phyloP scores from a whole-genome alignment of 2,797 vertebrate species.

The Mallotus villosus region DNA sequence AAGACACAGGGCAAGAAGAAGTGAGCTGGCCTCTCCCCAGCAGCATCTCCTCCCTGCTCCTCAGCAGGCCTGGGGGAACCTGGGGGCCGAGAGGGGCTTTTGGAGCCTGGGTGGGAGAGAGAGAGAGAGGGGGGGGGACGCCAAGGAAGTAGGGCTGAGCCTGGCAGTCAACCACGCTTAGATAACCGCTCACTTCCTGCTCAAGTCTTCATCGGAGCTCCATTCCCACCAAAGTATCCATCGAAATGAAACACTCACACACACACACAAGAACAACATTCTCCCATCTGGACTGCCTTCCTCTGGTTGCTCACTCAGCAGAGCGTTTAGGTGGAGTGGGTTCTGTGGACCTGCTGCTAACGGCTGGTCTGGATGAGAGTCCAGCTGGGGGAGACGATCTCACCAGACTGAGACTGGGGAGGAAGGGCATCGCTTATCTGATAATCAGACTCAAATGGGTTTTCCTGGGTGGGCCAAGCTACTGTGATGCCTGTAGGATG shows the following conservation, averaged over 20 bases:
- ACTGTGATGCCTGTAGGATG: constrained; percentile 5
- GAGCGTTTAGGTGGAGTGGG: constrained; percentile 29
- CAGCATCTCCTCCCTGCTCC: constrained; percentile 71
- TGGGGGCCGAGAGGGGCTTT: constrained; percentile 50
- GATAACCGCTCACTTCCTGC: constrained; percentile 64
- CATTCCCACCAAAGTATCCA: constrained; percentile 57
- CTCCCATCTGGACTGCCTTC: constrained; percentile 43
- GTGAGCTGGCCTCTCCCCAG: constrained; percentile 53
- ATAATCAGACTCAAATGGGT: constrained; percentile 1
- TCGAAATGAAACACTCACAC: constrained; percentile 37
- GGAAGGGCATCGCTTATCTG: constrained; percentile 1
- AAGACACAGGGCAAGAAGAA: constrained; percentile 44
- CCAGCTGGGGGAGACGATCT: constrained; percentile 26
- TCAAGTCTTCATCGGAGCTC: constrained; percentile 46
- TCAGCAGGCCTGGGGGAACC: constrained; percentile 49
- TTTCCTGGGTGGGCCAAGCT: constrained; percentile 5
- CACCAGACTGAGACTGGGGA: constrained; percentile 14
- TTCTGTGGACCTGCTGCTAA: constrained; percentile 34
- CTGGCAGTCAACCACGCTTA: constrained; percentile 41
- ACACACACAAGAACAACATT: constrained; percentile 6
- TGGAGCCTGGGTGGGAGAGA: not conserved
- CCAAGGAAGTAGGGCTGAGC: constrained; percentile 43
- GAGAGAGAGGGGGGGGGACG: constrained; percentile 44
- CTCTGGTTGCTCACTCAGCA: constrained; percentile 35
- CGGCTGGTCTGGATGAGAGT: not conserved